Evolutionary conservation across 2,113 vertebrate species (phyloP).

Genomic region (Amia ocellicauda): DNA sequence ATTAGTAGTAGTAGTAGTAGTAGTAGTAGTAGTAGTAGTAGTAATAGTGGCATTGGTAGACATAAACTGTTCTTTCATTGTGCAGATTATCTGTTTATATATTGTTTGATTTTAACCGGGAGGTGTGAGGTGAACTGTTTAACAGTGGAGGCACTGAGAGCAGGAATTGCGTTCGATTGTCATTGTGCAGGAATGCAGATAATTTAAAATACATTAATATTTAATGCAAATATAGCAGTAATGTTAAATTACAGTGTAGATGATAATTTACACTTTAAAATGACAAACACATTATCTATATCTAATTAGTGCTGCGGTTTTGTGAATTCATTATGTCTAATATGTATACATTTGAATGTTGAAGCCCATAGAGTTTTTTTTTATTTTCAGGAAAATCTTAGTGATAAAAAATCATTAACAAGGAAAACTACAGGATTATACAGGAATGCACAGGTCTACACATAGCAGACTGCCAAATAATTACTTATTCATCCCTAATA

Average conservation of each 20-base stretch:
- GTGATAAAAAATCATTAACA: slow-evolving; percentile 15
- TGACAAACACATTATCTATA: slow-evolving; percentile 19
- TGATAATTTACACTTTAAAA: slow-evolving; percentile 12
- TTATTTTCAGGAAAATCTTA: slow-evolving; percentile 1
- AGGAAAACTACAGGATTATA: slow-evolving; percentile 1
- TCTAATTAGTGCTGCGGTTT: slow-evolving; percentile 17
- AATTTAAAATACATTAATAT: slow-evolving; percentile 17
- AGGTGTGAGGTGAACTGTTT: too few relatives aligned
- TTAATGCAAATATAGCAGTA: slow-evolving; percentile 22
- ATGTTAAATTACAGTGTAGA: slow-evolving; percentile 14
- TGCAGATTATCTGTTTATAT: too few relatives aligned
- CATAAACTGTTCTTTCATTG: too few relatives aligned
- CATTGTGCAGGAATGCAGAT: slow-evolving; percentile 12
- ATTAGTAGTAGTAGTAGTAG: too few relatives aligned
- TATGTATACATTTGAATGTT: slow-evolving; percentile 15
- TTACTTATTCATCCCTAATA: too few relatives aligned
- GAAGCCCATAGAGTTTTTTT: slow-evolving; percentile 19
- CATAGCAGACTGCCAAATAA: neutral
- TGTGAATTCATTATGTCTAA: slow-evolving; percentile 11
- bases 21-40: too few relatives aligned
- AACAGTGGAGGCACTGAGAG: too few relatives aligned
- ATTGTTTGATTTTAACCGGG: too few relatives aligned
- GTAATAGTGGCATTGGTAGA: too few relatives aligned
- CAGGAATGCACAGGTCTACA: neutral
- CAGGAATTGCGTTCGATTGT: neutral